phyloP scores from a whole-genome alignment of 2,888 invertebrate genomes.

The Maniola hyperantus region DNA sequence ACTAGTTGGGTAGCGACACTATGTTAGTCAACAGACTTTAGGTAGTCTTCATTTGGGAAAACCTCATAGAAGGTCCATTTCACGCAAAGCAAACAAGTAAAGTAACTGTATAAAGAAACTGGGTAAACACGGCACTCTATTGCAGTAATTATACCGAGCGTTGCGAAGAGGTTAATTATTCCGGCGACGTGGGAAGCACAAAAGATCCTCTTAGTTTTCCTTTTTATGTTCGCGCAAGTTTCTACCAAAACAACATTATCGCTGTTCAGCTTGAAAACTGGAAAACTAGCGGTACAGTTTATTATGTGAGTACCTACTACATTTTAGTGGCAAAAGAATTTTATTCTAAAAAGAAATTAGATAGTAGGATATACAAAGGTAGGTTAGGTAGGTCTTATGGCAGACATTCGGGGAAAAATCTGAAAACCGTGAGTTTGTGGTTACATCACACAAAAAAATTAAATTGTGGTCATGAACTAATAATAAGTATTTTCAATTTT shows the following conservation, averaged over 20 bases:
- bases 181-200: slow-evolving; percentile 4
- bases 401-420: no score
- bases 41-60: background rate
- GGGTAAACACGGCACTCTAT: background rate
- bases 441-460: no score
- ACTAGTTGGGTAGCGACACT: no score
- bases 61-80: background rate
- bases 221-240: background rate
- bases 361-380: no score
- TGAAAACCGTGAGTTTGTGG: no score
- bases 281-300: background rate
- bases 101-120: background rate
- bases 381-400: no score
- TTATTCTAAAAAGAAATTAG: no score
- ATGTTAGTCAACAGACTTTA: no score
- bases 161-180: slow-evolving; percentile 12
- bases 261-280: background rate
- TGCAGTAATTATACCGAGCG: slow-evolving; percentile 6
- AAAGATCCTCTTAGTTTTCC: slow-evolving; percentile 12
- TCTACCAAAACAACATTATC: slow-evolving; percentile 13
- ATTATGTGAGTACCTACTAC: no score
- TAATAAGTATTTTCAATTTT: no score
- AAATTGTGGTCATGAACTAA: no score
- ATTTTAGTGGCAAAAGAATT: no score
- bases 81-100: slow-evolving; percentile 8